These are phyloP conservation scores for Spilosoma lubricipeda DNA, from an alignment of 2,888 invertebrate genomes.

Conservation along the genomic window DNA sequence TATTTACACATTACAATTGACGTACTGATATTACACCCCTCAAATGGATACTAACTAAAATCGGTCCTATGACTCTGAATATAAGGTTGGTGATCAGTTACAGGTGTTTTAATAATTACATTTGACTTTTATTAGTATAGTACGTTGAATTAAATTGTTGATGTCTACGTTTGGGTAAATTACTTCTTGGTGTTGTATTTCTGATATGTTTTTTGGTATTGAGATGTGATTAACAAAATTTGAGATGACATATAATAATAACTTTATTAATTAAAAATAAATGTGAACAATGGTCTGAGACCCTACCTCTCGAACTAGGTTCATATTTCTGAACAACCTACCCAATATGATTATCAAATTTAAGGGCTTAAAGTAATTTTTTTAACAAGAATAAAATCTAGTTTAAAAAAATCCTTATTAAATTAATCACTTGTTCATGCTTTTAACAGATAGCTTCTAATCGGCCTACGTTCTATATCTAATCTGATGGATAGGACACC, in stretches of 20 bases:
- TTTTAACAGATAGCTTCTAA: too few relatives aligned
- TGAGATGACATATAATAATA: too few relatives aligned
- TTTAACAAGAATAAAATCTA: too few relatives aligned
- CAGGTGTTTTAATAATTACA: not conserved
- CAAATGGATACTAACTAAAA: slow-evolving; percentile 5
- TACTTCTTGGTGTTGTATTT: not conserved
- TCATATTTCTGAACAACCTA: too few relatives aligned
- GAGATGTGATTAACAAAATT: not conserved
- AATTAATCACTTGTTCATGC: too few relatives aligned
- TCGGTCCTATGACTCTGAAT: not conserved
- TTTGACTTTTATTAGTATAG: slow-evolving; percentile 6
- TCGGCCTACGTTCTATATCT: not conserved
- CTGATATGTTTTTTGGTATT: not conserved
- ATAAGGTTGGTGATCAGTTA: slow-evolving; percentile 9
- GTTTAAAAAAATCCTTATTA: too few relatives aligned
- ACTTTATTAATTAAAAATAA: too few relatives aligned
- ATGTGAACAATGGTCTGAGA: too few relatives aligned
- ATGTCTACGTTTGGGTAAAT: not conserved
- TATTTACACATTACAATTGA: slow-evolving; percentile 52
- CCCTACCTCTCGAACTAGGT: too few relatives aligned
- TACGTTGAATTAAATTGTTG: slow-evolving; percentile 1
- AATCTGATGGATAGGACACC: too few relatives aligned
- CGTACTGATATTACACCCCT: slow-evolving; percentile 21
- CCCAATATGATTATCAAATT: too few relatives aligned
- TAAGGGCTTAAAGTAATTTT: too few relatives aligned